phyloP scores from a whole-genome alignment of 2,888 invertebrate genomes.

The Cantharis rufa region DNA sequence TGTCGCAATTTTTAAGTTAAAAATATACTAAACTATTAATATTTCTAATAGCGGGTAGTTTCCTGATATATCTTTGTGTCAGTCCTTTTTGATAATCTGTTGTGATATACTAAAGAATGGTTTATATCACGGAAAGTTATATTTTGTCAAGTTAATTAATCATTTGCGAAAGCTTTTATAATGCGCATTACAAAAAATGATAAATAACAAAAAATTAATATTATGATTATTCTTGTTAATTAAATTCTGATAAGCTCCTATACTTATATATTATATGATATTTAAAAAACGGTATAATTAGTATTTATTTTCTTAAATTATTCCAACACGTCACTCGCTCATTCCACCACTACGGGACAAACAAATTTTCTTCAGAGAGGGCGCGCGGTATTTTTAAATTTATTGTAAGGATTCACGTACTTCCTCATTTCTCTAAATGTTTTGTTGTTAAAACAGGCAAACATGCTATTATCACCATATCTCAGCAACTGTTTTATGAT shows the following conservation, averaged over 20 bases:
- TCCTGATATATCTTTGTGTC: constrained; percentile 9
- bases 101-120: constrained; percentile 11
- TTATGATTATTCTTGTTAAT: background rate
- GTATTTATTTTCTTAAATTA: background rate
- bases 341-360: background rate
- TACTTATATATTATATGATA: background rate
- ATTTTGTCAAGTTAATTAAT: constrained; percentile 12
- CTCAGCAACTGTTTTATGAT: too few species aligned
- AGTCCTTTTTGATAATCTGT: constrained; percentile 12
- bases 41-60: background rate
- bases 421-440: background rate
- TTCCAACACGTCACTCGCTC: background rate
- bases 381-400: background rate
- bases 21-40: constrained; percentile 1
- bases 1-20: background rate
- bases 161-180: background rate
- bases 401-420: background rate
- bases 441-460: too few species aligned
- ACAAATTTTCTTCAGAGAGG: background rate
- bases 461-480: too few species aligned
- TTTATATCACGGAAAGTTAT: constrained; percentile 14
- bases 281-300: background rate
- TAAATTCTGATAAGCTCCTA: background rate
- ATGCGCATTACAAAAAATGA: background rate
- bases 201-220: background rate